Evolutionary conservation across 2,113 vertebrate genomes (phyloP), one percentile per base, ranked within the genome.

Genomic region (Cathartes aura): DNA sequence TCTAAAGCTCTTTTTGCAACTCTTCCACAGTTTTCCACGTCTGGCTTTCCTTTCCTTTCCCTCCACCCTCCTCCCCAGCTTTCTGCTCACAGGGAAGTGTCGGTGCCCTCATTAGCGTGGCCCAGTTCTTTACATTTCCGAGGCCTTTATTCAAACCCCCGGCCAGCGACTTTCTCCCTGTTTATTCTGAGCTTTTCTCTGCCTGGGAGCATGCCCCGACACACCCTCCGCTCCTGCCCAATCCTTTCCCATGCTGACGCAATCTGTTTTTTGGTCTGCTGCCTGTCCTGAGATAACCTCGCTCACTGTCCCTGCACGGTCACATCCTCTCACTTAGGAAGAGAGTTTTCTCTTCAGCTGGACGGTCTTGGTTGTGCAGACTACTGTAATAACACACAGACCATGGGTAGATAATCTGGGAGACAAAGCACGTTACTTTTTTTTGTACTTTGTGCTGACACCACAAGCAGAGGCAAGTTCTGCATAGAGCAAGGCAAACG

Each of bases 261-360:
- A 92, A 93, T 81, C 36, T 93, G 93, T 67, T 97, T 97, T 96
- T 93, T 70, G 29, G 60, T 82, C 91, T 58, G 73, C 78, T 91
- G 93, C 80, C 74, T 96, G 97, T 97, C 97, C 97, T 21, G 8
- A 79, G 67, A 55, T 97, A 92, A 97, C 97, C 97, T 82, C 9
- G 2, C 74, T 83, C 56, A 0, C 67, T n/a, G 50, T 72, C 82
- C 89, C 56, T 5, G 5, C 24, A 17, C 0, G 13, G 70, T 87
- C 93, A 84, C 91, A 83, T 90, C 60, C 79, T 38, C 52, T 40
- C 64, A 5, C 43, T 79, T 29, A 27, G 50, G 59, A 76, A 4
- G 48, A 55, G 42, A 50, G 43, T 32, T 86, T 83, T 81, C 73
- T 82, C n/a, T 62, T 76, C 56, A 40, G n/a, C 55, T 62, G 66